Conservation (phyloP, 2,797 vertebrate genomes). For the Emydoidea blandingii region DNA sequence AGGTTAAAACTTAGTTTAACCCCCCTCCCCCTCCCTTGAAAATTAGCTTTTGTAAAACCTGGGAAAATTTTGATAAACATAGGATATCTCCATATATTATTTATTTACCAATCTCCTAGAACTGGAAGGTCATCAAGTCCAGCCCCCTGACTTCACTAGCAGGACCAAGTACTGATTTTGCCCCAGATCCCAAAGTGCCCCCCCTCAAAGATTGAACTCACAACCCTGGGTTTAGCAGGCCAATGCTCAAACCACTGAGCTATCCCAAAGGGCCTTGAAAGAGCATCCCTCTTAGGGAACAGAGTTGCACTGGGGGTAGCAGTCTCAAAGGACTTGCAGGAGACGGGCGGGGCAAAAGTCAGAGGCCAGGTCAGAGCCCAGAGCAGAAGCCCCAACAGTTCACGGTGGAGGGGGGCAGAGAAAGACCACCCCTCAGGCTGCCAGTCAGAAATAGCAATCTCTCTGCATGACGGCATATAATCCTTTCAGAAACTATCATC, state of each 20-base stretch:
- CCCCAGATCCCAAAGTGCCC: no score
- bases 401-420: neutral
- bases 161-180: no score
- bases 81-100: no score
- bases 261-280: neutral
- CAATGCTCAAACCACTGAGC: no score
- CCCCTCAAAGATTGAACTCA: no score
- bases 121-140: no score
- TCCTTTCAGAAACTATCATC: neutral
- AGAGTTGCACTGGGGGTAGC: neutral
- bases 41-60: neutral
- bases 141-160: no score
- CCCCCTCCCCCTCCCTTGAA: rapidly evolving
- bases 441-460: neutral
- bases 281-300: neutral
- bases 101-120: no score
- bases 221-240: no score
- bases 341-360: neutral
- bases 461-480: rapidly evolving
- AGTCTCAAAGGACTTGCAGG: neutral
- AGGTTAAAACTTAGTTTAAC: neutral
- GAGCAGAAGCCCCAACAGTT: rapidly evolving
- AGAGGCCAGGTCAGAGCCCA: neutral
- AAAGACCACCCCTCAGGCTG: neutral
- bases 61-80: neutral